Conservation (phyloP, 2,888 invertebrate species). For the Chloroclysta siterata region DNA sequence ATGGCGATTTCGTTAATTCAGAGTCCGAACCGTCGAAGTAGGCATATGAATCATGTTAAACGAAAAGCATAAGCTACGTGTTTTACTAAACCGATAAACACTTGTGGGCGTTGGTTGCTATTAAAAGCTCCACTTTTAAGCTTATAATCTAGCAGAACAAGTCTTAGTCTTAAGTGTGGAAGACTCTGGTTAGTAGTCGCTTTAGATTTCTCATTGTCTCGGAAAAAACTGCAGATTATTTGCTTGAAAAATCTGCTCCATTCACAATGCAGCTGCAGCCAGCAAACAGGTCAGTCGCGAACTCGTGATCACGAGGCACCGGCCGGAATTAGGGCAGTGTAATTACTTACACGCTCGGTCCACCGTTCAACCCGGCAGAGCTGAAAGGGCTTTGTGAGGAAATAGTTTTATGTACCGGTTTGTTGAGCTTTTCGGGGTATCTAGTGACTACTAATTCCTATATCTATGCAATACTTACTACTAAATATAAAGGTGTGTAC, state of each 20-base stretch:
- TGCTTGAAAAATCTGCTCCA: slow-evolving; percentile 40
- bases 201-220: neutral
- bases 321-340: slow-evolving; percentile 70
- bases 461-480: too few species aligned
- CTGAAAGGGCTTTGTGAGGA: slow-evolving; percentile 71
- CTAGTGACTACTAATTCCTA: slow-evolving; percentile 22
- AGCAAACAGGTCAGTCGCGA: slow-evolving; percentile 61
- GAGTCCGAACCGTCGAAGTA: neutral
- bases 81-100: neutral
- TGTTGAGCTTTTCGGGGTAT: slow-evolving; percentile 59
- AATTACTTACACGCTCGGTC: slow-evolving; percentile 69
- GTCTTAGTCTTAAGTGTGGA: too few species aligned
- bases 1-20: too few species aligned
- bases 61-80: neutral
- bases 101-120: neutral
- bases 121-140: neutral
- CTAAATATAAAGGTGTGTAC: slow-evolving; percentile 15
- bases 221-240: slow-evolving; percentile 28
- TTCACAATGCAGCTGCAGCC: slow-evolving; percentile 45
- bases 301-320: slow-evolving; percentile 54
- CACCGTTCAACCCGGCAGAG: slow-evolving; percentile 58
- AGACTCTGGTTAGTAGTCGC: neutral
- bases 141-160: neutral
- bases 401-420: slow-evolving; percentile 63
- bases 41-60: neutral